phyloP scores from a whole-genome alignment of 2,113 vertebrate species.

The Symphodus melops region DNA sequence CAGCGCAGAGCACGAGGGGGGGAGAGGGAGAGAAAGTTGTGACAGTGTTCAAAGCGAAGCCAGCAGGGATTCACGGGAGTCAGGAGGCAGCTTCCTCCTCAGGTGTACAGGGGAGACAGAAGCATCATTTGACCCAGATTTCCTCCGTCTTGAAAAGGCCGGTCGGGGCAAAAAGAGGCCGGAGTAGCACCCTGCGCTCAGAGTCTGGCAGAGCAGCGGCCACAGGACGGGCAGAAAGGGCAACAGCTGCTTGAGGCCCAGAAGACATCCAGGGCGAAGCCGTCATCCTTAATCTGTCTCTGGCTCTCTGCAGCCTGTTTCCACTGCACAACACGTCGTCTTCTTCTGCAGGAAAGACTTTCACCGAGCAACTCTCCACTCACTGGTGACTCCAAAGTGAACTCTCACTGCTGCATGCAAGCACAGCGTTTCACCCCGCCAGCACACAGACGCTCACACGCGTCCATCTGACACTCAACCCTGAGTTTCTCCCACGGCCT shows the following conservation, averaged over 20 bases:
- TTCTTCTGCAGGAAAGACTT: constrained; percentile 12
- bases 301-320: constrained; percentile 1
- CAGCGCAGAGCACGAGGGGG: background rate
- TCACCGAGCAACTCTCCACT: background rate
- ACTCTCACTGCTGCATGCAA: constrained; percentile 21
- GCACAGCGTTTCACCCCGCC: background rate
- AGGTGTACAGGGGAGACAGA: background rate
- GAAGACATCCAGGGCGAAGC: constrained; percentile 55
- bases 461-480: too few species aligned
- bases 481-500: too few species aligned
- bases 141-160: background rate
- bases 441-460: too few species aligned
- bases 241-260: constrained; percentile 59
- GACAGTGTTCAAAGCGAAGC: background rate
- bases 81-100: constrained; percentile 2
- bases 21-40: background rate
- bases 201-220: constrained; percentile 30
- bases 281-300: constrained; percentile 64
- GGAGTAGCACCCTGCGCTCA: constrained; percentile 3
- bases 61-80: background rate
- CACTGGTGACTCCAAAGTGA: constrained; percentile 31
- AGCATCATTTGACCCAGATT: constrained; percentile 10
- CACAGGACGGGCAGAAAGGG: constrained; percentile 39
- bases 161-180: constrained; percentile 2
- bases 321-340: constrained; percentile 7